A percentile compares a stretch with the other conserved stretches of the same genome.
Conservation (phyloP, 2,797 vertebrate species). For the Scomberomorus guttatus region DNA sequence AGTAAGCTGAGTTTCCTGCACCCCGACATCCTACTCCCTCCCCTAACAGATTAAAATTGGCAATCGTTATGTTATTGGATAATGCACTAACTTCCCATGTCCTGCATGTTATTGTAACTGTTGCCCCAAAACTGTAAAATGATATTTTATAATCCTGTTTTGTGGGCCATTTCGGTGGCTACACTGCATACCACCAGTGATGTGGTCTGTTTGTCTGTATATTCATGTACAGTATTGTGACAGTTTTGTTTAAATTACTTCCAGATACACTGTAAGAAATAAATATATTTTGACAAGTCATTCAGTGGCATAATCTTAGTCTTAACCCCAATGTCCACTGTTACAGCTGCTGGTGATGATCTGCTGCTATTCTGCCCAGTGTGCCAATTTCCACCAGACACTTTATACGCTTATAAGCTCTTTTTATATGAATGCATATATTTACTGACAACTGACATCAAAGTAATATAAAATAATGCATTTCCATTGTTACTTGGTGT, state of each 20-base stretch:
- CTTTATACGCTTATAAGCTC: too few species aligned
- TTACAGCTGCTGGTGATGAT: too few species aligned
- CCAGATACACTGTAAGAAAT: neutral
- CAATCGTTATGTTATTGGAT: constrained; percentile 7
- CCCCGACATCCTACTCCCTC: constrained; percentile 26
- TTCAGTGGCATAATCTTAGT: neutral
- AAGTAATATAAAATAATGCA: neutral
- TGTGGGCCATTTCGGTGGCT: neutral
- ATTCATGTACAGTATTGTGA: too few species aligned
- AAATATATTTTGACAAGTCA: neutral
- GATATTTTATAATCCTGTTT: constrained; percentile 25
- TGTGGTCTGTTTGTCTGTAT: neutral
- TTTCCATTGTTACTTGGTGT: too few species aligned
- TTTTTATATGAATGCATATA: neutral
- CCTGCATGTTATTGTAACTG: constrained; percentile 14
- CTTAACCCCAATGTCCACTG: neutral
- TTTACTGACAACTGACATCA: neutral
- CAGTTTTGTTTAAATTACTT: neutral
- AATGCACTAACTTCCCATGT: constrained; percentile 12
- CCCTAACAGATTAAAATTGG: constrained; percentile 19
- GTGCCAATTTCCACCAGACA: neutral
- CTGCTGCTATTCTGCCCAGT: too few species aligned
- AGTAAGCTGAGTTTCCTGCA: constrained; percentile 21
- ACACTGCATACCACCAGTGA: neutral
- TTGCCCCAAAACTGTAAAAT: constrained; percentile 24